Evolutionary conservation across 2,113 vertebrate species (phyloP), one percentile per base, ranked within the genome.

Genomic region (Sigmodon hispidus): DNA sequence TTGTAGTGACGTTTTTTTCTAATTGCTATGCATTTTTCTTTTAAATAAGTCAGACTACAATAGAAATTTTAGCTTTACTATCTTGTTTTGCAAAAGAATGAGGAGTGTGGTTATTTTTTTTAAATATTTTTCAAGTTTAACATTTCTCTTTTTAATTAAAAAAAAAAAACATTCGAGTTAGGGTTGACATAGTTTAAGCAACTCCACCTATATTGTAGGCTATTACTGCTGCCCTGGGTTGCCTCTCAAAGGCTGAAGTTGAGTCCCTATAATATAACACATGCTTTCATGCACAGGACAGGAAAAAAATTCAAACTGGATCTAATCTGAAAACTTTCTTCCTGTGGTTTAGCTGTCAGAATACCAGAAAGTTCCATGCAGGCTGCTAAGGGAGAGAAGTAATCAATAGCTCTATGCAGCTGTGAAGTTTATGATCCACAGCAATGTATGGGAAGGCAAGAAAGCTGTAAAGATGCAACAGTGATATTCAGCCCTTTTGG

Each of bases 61-160:
- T 13, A 50, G 19, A 4, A 17, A 65, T 55, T 89, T 85, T 77
- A 7, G 34, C 73, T 76, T 90, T 15, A 0, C 40, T 43, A 61
- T 79, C 87, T 81, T 90, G 13, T 21, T 91, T 85, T 87, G 31
- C 89, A 84, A 88, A 50, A 80, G 16, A 80, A 63, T 9, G 83
- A 17, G 79, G 17, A 72, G 48, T 29, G 63, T 19, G 43, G 1
- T 2, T 63, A 11, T 63, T 63, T 84, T 8, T 45, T 63, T 52
- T 59, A 40, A n/a, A 40, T 40, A 57, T 40, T 40, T 59, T 81
- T 59, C 17, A n/a, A 59, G 36, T 59, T 9, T 22, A 57, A 48
- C 24, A 31, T 61, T 83, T 73, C 40, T 26, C n/a, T 75, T 45
- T 45, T 61, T 24, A 59, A 17, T 43, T 81, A 57, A 59, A 43